Evolutionary conservation across 2,888 invertebrate species (phyloP).

Genomic region (Acronicta aceris): DNA sequence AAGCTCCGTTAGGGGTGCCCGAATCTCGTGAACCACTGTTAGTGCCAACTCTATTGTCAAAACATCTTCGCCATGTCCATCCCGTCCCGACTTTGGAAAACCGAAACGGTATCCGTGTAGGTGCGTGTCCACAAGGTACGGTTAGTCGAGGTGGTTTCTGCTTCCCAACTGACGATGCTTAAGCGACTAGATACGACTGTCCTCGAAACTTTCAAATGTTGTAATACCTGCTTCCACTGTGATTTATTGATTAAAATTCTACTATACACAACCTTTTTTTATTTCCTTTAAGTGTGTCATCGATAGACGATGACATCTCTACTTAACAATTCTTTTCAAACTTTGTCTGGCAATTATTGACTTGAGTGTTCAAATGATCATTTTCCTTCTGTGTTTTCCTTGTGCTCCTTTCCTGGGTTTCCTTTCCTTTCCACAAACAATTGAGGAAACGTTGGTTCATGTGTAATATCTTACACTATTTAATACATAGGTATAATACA

Average conservation of each 20-base stretch:
- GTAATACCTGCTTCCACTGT: slow-evolving; percentile 4
- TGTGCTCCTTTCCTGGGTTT: no score
- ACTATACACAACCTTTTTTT: neutral
- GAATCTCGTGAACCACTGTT: neutral
- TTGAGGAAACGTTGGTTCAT: no score
- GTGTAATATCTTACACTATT: no score
- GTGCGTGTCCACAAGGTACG: slow-evolving; percentile 31
- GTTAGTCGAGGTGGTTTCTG: slow-evolving; percentile 28
- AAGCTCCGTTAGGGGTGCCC: slow-evolving; percentile 15
- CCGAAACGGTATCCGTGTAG: slow-evolving; percentile 31
- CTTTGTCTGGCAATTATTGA: no score
- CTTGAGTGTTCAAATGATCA: no score
- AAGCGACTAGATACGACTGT: slow-evolving; percentile 11
- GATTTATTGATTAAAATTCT: slow-evolving; percentile 9
- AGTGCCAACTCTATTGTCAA: neutral
- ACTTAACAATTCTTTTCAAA: no score
- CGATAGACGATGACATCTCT: no score
- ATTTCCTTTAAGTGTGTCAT: no score
- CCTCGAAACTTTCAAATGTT: neutral
- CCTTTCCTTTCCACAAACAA: no score
- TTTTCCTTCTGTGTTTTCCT: no score
- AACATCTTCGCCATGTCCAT: neutral
- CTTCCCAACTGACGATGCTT: slow-evolving; percentile 29
- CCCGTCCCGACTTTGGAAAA: slow-evolving; percentile 17
- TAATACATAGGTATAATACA: no score